These are phyloP conservation scores for Anastrepha ludens DNA, from an alignment of 1,140 invertebrate genomes.

Conservation along the genomic window DNA sequence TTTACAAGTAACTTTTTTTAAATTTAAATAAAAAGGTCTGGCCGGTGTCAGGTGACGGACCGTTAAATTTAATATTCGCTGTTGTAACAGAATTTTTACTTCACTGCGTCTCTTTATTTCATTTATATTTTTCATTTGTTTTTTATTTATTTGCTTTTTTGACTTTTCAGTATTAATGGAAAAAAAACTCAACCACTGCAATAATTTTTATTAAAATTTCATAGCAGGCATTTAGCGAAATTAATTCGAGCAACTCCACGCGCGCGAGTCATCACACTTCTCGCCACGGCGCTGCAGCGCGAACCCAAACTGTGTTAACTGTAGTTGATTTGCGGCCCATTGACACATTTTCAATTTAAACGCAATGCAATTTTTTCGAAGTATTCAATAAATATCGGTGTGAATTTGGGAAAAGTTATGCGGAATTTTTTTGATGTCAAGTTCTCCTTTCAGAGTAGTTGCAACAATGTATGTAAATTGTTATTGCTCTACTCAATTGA, in stretches of 20 bases:
- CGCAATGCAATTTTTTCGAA: not conserved
- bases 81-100: too few relatives aligned
- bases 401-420: not conserved
- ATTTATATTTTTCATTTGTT: too few relatives aligned
- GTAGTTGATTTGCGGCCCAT: not conserved
- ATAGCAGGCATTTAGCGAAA: not conserved
- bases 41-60: too few relatives aligned
- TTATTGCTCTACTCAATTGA: not conserved
- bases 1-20: too few relatives aligned
- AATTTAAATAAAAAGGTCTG: too few relatives aligned
- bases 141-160: too few relatives aligned
- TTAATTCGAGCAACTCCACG: not conserved
- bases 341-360: conserved; percentile 6
- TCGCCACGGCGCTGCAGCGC: not conserved
- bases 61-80: too few relatives aligned
- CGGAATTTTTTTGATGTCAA: not conserved
- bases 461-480: not conserved
- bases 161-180: too few relatives aligned
- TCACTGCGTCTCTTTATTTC: too few relatives aligned
- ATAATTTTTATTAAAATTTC: not conserved
- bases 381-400: not conserved
- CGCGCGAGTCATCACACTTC: not conserved
- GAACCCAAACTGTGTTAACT: not conserved
- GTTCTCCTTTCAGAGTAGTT: not conserved
- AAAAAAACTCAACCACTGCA: not conserved